Evolutionary conservation across 2,888 invertebrate genomes (phyloP).

Genomic region (Melanotus villosus): DNA sequence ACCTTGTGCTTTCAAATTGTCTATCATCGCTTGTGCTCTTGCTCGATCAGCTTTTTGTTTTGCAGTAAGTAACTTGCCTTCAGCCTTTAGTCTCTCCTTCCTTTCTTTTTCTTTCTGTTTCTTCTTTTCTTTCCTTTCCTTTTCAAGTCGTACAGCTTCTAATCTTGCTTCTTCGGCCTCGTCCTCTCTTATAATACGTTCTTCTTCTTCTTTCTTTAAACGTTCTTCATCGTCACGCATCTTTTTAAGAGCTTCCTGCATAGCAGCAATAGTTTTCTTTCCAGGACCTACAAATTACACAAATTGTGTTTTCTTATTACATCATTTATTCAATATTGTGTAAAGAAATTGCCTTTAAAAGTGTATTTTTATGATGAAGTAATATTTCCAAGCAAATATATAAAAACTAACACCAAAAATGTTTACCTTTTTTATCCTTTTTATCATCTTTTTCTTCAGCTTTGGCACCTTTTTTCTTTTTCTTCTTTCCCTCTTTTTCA

Average conservation of each 20-base stretch:
- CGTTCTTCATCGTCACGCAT: constrained; percentile 92
- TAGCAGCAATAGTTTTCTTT: constrained; percentile 89
- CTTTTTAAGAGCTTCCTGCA: constrained; percentile 93
- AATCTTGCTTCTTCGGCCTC: constrained; percentile 81
- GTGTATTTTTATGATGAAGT: no score
- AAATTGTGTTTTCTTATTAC: no score
- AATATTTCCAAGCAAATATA: not conserved
- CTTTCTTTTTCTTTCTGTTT: constrained; percentile 94
- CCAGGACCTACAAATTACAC: constrained; percentile 75
- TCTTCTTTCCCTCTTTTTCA: constrained; percentile 36
- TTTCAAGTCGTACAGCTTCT: constrained; percentile 85
- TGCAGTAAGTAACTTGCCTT: constrained; percentile 93
- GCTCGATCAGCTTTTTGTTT: constrained; percentile 95
- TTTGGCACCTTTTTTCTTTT: constrained; percentile 38
- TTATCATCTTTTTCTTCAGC: constrained; percentile 61
- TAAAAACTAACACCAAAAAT: no score
- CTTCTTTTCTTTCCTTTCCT: constrained; percentile 89
- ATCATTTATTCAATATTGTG: no score
- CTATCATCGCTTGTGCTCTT: constrained; percentile 90
- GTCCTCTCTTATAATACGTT: constrained; percentile 81
- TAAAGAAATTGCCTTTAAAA: no score
- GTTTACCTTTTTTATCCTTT: constrained; percentile 72
- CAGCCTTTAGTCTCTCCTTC: constrained; percentile 94
- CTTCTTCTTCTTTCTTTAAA: constrained; percentile 82
- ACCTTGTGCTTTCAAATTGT: constrained; percentile 91